Evolutionary conservation across 2,113 vertebrate genomes (phyloP), one percentile per base, ranked within the genome.

Genomic region (Setophaga coronata): DNA sequence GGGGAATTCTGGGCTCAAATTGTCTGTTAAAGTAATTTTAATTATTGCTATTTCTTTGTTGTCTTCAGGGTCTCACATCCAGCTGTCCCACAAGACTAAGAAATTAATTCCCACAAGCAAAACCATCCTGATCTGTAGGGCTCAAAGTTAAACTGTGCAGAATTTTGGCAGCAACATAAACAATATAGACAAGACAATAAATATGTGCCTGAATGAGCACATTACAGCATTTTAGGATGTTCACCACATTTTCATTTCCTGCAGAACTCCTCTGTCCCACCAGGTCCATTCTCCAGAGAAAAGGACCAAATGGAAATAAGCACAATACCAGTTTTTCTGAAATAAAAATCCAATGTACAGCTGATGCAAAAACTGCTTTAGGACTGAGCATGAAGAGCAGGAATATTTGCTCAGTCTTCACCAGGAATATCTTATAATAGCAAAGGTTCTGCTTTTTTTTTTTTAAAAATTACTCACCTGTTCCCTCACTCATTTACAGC

Each of bases 191-290:
- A 34, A 56, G 45, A 38, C 64, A 53, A 72, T 20, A 36, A 3
- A 4, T 5, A 2, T 20, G 4, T 14, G 3, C 5, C 62, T 6
- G 2, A 1, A 6, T 10, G 8, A 84, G 29, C 3, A 15, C 31
- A 26, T 26, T 8, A 3, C 23, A 53, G 20, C 21, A n/a, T 56
- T 56, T 54, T 23, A 18, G 58, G 31, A 11, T 9, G 47, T 26
- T 70, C 29, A 21, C 9, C 6, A 7, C 12, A 3, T 57, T 82
- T 61, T 33, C 9, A 9, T 65, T 87, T 72, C 18, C 36, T 40
- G 5, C 20, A 33, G 28, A 48, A 9, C 12, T 73, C 67, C n/a
- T 16, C 18, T 18, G 24, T 56, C 65, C 45, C 57, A 45, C 2
- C 36, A 36, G 24, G 18, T 28, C 20, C 3, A 1, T 38, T 53